Conservation (phyloP, 2,797 vertebrate species). For the Manis crassicaudata region DNA sequence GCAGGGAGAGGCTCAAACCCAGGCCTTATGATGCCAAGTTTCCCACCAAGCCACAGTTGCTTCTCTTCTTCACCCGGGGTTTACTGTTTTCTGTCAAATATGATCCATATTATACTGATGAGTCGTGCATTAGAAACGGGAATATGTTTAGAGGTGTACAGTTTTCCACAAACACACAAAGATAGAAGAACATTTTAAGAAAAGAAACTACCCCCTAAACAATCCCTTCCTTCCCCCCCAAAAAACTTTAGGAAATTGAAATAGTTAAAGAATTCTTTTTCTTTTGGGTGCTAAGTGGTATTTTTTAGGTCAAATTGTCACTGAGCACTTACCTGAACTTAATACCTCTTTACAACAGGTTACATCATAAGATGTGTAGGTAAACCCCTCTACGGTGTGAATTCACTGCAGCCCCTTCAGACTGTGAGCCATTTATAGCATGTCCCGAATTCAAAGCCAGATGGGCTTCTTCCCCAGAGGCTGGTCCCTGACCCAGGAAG, state of each 20-base stretch:
- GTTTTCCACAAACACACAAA: slow-evolving; percentile 8
- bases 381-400: neutral
- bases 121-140: neutral
- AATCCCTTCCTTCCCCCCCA: no score
- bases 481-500: neutral
- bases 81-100: neutral
- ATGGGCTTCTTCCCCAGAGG: neutral
- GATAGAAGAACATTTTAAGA: neutral
- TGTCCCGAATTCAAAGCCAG: neutral
- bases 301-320: neutral
- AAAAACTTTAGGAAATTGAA: neutral
- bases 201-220: neutral
- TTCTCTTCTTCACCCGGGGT: neutral
- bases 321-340: neutral
- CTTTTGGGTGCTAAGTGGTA: neutral
- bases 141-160: neutral
- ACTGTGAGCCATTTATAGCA: neutral
- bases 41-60: neutral
- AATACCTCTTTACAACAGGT: neutral
- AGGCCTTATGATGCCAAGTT: neutral
- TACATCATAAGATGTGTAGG: neutral
- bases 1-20: neutral
- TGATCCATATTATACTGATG: neutral
- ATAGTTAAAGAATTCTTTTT: neutral
- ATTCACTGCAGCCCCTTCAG: neutral